Evolutionary conservation across 2,888 invertebrate genomes (phyloP).

Genomic region (Mythimna ferrago): DNA sequence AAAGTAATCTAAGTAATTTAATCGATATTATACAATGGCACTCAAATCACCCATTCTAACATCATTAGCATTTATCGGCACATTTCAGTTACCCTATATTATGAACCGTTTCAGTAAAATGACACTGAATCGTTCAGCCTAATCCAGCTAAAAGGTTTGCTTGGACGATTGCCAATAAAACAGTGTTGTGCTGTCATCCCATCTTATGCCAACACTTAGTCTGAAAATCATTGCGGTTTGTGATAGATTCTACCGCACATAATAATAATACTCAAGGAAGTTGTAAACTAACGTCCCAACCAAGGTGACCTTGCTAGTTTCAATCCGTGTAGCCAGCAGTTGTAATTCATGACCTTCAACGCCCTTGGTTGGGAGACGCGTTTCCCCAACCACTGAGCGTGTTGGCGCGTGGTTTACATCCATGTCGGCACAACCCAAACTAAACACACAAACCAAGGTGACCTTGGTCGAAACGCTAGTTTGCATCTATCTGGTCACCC

Average conservation of each 20-base stretch:
- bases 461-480: too few relatives aligned
- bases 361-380: too few relatives aligned
- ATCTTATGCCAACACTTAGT: slow-evolving; percentile 15
- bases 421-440: too few relatives aligned
- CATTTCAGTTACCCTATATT: slow-evolving; percentile 24
- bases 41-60: slow-evolving; percentile 1
- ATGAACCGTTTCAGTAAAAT: slow-evolving; percentile 12
- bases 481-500: too few relatives aligned
- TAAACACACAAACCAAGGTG: too few relatives aligned
- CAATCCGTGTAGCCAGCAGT: too few relatives aligned
- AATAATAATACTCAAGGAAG: background rate
- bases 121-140: slow-evolving; percentile 18
- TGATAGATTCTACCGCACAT: slow-evolving; percentile 8
- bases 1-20: background rate
- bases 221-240: background rate
- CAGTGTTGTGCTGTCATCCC: slow-evolving; percentile 18
- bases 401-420: too few relatives aligned
- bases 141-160: slow-evolving; percentile 44
- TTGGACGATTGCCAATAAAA: slow-evolving; percentile 32
- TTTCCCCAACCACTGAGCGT: too few relatives aligned
- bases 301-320: too few relatives aligned
- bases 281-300: too few relatives aligned
- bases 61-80: slow-evolving; percentile 18
- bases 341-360: too few relatives aligned
- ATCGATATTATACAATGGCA: background rate